Evolutionary conservation across 2,797 vertebrate species (phyloP).

Genomic region (Huso huso): DNA sequence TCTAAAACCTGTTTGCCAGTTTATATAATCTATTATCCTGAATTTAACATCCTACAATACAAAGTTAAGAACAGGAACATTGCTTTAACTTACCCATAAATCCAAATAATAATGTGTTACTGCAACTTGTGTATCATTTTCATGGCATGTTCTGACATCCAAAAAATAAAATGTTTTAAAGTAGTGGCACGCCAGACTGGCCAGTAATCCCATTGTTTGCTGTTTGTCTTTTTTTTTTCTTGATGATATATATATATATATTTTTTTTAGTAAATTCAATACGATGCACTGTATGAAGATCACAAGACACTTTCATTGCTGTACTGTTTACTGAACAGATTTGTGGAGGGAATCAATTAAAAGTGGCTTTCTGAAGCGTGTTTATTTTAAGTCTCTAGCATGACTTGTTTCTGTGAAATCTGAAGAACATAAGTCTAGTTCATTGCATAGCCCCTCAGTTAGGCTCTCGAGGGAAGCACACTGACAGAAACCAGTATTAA

Average conservation of each 20-base stretch:
- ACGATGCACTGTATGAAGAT: conserved; percentile 31
- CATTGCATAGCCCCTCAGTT: conserved; percentile 63
- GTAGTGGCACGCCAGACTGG: background rate
- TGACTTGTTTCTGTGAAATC: conserved; percentile 47
- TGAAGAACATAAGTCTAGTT: conserved; percentile 65
- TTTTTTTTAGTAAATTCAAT: too few relatives aligned
- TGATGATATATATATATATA: too few relatives aligned
- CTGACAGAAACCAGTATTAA: conserved; percentile 68
- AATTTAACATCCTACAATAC: too few relatives aligned
- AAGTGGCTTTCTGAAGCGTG: conserved; percentile 64
- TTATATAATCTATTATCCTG: too few relatives aligned
- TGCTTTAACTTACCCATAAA: too few relatives aligned
- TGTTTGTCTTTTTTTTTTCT: background rate
- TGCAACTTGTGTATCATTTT: too few relatives aligned
- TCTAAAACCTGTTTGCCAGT: too few relatives aligned
- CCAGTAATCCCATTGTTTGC: too few relatives aligned
- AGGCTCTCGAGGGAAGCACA: conserved; percentile 55
- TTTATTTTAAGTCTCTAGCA: conserved; percentile 54
- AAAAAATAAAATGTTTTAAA: too few relatives aligned
- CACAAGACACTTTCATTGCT: conserved; percentile 64
- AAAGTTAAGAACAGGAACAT: too few relatives aligned
- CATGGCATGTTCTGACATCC: too few relatives aligned
- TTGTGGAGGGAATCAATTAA: conserved; percentile 72
- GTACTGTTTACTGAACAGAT: conserved; percentile 67
- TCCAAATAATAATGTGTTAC: too few relatives aligned